Conservation (phyloP, 2,797 vertebrate genomes). For the Babyrousa celebensis region DNA sequence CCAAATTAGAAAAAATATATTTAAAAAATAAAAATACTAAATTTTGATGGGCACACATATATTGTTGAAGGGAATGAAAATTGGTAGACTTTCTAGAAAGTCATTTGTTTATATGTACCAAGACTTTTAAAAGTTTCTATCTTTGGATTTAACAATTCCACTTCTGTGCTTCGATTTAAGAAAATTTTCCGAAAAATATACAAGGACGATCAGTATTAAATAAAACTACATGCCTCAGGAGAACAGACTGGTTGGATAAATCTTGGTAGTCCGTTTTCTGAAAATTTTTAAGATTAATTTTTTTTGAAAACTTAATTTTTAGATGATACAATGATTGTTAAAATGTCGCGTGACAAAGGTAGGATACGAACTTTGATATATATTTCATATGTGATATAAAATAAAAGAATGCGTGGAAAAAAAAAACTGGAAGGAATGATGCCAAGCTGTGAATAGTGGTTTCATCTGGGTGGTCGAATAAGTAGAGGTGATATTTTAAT, state of each 20-base stretch:
- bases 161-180: not conserved
- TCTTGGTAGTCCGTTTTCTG: constrained; percentile 18
- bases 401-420: not conserved
- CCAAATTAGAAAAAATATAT: constrained; percentile 39
- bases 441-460: not conserved
- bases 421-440: not conserved
- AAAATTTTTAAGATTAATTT: constrained; percentile 13
- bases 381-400: not conserved
- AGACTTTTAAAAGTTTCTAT: not conserved
- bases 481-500: not conserved
- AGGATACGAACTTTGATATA: not conserved
- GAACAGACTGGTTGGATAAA: constrained; percentile 14
- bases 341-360: not conserved
- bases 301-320: not conserved
- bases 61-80: not conserved
- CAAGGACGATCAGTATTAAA: constrained; percentile 26
- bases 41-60: constrained; percentile 2
- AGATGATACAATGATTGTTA: not conserved
- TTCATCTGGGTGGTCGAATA: not conserved
- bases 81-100: not conserved
- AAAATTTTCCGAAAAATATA: constrained; percentile 44
- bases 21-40: not conserved
- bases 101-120: not conserved
- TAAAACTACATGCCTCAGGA: not conserved
- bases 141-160: not conserved